A percentile compares a stretch with the other conserved stretches of the same genome.
Evolutionary conservation across 2,797 vertebrate genomes (phyloP).

Genomic region (Urophycis tenuis): DNA sequence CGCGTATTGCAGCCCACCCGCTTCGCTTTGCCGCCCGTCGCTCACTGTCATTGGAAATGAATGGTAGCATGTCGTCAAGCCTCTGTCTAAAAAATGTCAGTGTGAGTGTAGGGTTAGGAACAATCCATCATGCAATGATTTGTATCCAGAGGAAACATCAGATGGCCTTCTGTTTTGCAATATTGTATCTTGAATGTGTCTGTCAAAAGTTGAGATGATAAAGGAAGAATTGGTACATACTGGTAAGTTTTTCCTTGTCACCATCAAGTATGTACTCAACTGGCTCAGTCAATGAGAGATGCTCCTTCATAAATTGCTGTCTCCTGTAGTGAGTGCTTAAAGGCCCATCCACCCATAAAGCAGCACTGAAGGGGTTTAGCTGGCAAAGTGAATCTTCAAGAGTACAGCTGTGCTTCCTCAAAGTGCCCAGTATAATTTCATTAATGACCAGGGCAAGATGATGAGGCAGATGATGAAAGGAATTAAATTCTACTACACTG

Average conservation of each 20-base stretch:
- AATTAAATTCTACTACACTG: constrained; percentile 31
- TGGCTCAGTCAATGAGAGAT: not conserved
- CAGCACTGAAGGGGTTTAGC: constrained; percentile 31
- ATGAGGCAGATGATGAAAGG: constrained; percentile 30
- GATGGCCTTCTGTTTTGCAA: constrained; percentile 19
- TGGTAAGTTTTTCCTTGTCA: constrained; percentile 19
- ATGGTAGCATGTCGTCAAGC: too few relatives aligned
- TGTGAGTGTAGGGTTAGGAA: constrained; percentile 14
- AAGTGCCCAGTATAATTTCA: constrained; percentile 31
- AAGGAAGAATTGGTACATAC: constrained; percentile 28
- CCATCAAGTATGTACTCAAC: constrained; percentile 5
- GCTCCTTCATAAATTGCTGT: not conserved
- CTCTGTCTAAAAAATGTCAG: constrained; percentile 20
- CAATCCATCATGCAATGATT: constrained; percentile 13
- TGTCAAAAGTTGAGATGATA: constrained; percentile 22
- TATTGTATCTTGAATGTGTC: constrained; percentile 24
- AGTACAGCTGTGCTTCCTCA: constrained; percentile 33
- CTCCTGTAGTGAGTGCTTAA: constrained; percentile 20
- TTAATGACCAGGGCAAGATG: constrained; percentile 24
- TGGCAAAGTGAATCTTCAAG: constrained; percentile 38
- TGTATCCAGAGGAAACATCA: constrained; percentile 20
- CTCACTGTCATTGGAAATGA: too few relatives aligned
- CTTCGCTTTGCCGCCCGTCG: too few relatives aligned
- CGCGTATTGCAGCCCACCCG: too few relatives aligned
- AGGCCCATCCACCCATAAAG: constrained; percentile 31